Conservation (phyloP, 2,888 invertebrate genomes). For the Tipula unca region DNA sequence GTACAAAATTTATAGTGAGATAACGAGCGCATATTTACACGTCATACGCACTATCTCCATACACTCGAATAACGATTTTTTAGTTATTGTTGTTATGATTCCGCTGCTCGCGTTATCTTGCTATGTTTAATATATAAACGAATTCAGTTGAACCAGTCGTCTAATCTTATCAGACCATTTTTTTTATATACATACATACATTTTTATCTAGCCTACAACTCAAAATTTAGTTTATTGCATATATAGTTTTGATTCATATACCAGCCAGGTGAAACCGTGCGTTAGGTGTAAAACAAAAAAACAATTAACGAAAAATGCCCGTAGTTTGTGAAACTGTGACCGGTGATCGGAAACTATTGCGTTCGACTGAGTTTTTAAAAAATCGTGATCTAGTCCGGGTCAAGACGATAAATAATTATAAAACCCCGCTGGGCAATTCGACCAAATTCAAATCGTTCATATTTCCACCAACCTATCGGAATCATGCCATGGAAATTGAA, state of each 20-base stretch:
- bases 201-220: neutral
- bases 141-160: neutral
- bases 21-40: neutral
- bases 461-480: neutral
- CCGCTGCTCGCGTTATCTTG: neutral
- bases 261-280: neutral
- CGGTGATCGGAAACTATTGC: neutral
- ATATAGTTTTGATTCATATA: neutral
- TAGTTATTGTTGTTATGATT: neutral
- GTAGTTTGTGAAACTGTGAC: neutral
- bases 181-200: neutral
- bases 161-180: neutral
- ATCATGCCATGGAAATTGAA: constrained; percentile 8
- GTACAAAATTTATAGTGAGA: neutral
- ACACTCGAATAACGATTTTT: neutral
- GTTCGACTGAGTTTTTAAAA: neutral
- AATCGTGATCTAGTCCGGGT: neutral
- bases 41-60: neutral
- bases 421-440: neutral
- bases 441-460: neutral
- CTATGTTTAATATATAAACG: neutral
- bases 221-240: neutral
- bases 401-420: neutral
- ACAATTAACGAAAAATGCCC: neutral
- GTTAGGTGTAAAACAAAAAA: neutral